Evolutionary conservation across 2,888 invertebrate genomes (phyloP).

Genomic region (Unio pictorum): DNA sequence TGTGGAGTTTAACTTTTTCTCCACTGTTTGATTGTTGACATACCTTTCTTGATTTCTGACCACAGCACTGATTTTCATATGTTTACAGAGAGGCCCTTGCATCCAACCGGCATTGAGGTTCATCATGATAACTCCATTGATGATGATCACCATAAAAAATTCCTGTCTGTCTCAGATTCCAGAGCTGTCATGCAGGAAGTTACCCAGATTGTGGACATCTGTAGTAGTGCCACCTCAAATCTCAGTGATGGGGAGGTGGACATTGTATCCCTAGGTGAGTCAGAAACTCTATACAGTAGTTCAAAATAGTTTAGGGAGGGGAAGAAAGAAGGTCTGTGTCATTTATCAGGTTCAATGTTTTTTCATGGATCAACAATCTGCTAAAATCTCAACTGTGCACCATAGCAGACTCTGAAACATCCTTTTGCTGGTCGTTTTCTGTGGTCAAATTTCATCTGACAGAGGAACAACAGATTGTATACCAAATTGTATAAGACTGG

Average conservation of each 20-base stretch:
- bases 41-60: background rate
- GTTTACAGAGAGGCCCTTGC: constrained; percentile 35
- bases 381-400: too few relatives aligned
- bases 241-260: constrained; percentile 43
- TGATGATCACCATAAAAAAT: constrained; percentile 29
- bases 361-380: too few relatives aligned
- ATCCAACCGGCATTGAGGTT: constrained; percentile 37
- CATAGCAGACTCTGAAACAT: too few relatives aligned
- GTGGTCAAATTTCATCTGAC: too few relatives aligned
- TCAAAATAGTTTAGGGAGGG: too few relatives aligned
- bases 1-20: background rate
- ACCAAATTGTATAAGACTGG: too few relatives aligned
- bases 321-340: too few relatives aligned
- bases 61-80: background rate
- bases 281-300: background rate
- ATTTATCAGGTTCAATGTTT: too few relatives aligned
- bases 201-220: constrained; percentile 10
- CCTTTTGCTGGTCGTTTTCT: too few relatives aligned
- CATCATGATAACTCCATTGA: constrained; percentile 29
- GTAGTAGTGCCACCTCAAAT: too few relatives aligned
- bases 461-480: too few relatives aligned
- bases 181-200: constrained; percentile 21
- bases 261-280: constrained; percentile 40
- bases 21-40: too few relatives aligned
- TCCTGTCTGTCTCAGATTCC: constrained; percentile 28